Evolutionary conservation across 2,888 invertebrate genomes (phyloP).

Genomic region (Ligdia adustata): DNA sequence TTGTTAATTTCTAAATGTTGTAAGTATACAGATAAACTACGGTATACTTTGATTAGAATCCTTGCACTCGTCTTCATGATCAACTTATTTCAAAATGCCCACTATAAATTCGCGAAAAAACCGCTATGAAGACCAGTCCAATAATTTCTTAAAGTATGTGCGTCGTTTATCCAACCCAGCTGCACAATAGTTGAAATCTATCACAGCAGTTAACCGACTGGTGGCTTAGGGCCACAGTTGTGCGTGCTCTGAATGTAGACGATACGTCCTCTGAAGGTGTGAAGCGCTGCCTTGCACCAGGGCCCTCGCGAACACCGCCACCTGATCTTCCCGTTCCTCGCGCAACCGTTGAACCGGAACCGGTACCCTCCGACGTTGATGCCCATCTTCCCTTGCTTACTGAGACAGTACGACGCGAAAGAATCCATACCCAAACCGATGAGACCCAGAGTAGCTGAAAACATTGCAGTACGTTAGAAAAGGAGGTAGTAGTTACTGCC

Average conservation of each 20-base stretch:
- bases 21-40: too few species aligned
- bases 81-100: too few species aligned
- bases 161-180: too few species aligned
- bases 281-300: slow-evolving; percentile 78
- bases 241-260: slow-evolving; percentile 77
- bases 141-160: too few species aligned
- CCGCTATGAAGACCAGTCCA: too few species aligned
- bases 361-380: slow-evolving; percentile 77
- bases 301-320: slow-evolving; percentile 78
- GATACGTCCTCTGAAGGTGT: slow-evolving; percentile 73
- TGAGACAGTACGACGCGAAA: slow-evolving; percentile 78
- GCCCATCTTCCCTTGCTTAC: slow-evolving; percentile 80
- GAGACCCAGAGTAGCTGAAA: slow-evolving; percentile 63
- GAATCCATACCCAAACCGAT: slow-evolving; percentile 71
- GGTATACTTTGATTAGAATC: too few species aligned
- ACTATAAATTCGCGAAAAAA: too few species aligned
- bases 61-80: too few species aligned
- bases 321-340: slow-evolving; percentile 75
- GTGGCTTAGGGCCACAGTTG: slow-evolving; percentile 75
- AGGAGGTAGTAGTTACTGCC: too few species aligned
- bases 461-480: too few species aligned
- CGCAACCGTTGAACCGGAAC: slow-evolving; percentile 77
- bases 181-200: too few species aligned
- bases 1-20: too few species aligned
- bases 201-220: slow-evolving; percentile 28